These are phyloP conservation scores for Leptinotarsa rubiginosa DNA, from an alignment of 2,888 invertebrate species.

Conservation along the genomic window DNA sequence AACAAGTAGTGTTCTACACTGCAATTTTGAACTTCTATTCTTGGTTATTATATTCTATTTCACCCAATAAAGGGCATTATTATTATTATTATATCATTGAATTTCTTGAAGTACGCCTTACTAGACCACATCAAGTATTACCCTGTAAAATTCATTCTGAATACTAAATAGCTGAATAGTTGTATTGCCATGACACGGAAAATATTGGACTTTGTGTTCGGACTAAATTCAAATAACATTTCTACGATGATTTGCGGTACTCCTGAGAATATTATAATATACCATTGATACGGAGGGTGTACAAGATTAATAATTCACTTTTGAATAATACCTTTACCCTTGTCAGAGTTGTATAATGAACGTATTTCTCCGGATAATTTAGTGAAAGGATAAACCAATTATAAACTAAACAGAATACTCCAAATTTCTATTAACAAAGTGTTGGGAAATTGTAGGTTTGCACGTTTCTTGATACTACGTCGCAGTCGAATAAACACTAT, in stretches of 20 bases:
- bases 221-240: background rate
- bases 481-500: no score
- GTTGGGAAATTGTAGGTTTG: no score
- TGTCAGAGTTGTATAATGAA: conserved; percentile 19
- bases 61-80: no score
- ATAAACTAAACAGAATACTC: background rate
- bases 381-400: background rate
- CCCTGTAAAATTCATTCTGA: no score
- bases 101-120: no score
- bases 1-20: no score
- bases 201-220: conserved; percentile 11
- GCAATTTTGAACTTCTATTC: no score
- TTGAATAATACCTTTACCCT: conserved; percentile 13
- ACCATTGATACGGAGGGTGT: conserved; percentile 20
- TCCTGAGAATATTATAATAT: conserved; percentile 3
- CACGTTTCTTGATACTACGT: no score
- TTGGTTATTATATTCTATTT: no score
- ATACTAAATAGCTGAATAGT: no score
- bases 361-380: conserved; percentile 14
- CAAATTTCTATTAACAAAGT: background rate
- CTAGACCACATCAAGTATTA: no score
- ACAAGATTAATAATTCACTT: conserved; percentile 19
- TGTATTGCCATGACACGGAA: background rate
- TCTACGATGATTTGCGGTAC: conserved; percentile 13
- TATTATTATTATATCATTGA: no score